These are phyloP conservation scores for Epistrophe grossulariae DNA, from an alignment of 2,888 invertebrate species.

Conservation along the genomic window DNA sequence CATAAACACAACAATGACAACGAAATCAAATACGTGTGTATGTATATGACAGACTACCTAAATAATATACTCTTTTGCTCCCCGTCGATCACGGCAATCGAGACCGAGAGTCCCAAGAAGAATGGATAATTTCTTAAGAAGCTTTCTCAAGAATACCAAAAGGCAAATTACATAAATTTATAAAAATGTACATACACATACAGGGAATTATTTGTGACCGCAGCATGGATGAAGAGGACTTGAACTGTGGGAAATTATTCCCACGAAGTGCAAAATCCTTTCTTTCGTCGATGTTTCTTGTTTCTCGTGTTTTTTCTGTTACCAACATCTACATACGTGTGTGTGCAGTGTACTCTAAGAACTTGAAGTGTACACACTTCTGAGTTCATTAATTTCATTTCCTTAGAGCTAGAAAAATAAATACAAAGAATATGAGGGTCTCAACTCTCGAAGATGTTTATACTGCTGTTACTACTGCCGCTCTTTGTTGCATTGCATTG, in stretches of 20 bases:
- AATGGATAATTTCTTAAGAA: constrained; percentile 53
- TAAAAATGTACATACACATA: not conserved
- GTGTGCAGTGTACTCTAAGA: constrained; percentile 16
- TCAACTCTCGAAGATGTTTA: constrained; percentile 58
- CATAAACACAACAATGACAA: constrained; percentile 35
- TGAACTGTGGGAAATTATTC: constrained; percentile 55
- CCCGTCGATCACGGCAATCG: constrained; percentile 13
- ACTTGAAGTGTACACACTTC: constrained; percentile 63
- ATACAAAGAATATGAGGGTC: constrained; percentile 50
- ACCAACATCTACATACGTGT: not conserved
- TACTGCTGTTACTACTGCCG: constrained; percentile 40
- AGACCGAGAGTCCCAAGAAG: constrained; percentile 35
- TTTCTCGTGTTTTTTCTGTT: constrained; percentile 15
- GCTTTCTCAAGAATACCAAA: constrained; percentile 58
- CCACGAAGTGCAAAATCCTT: constrained; percentile 65
- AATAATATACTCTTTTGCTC: constrained; percentile 28
- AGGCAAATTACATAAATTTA: not conserved
- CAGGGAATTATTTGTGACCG: constrained; percentile 10
- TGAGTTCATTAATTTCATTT: constrained; percentile 74
- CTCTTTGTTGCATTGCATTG: constrained; percentile 70
- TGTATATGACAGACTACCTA: not conserved
- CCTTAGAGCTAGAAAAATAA: constrained; percentile 53
- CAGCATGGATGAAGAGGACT: constrained; percentile 20
- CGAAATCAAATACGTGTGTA: constrained; percentile 13
- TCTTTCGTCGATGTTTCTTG: constrained; percentile 34